Evolutionary conservation across 1,140 invertebrate genomes (phyloP).

Genomic region (Neodiprion pinetum): DNA sequence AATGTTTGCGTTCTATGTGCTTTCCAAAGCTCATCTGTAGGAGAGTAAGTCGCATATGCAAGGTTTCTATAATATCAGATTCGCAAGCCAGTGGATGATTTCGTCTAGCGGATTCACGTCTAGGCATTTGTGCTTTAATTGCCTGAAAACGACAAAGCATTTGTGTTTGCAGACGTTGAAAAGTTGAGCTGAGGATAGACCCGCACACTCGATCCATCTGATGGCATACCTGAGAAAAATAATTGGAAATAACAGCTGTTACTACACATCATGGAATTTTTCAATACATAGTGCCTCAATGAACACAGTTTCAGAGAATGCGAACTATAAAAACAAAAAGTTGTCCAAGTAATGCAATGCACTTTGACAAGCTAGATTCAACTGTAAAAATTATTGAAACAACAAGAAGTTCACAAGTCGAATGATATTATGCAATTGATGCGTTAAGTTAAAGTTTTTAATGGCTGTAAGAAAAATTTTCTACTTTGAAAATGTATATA

Average conservation of each 20-base stretch:
- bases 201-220: slow-evolving; percentile 81
- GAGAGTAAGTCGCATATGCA: slow-evolving; percentile 85
- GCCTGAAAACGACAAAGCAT: slow-evolving; percentile 82
- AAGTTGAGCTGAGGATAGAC: slow-evolving; percentile 80
- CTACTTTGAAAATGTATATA: too few species aligned
- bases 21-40: slow-evolving; percentile 92
- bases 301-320: too few species aligned
- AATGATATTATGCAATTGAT: too few species aligned
- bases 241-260: slow-evolving; percentile 13
- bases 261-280: too few species aligned
- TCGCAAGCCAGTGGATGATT: slow-evolving; percentile 86
- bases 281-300: too few species aligned
- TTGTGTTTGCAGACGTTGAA: slow-evolving; percentile 79
- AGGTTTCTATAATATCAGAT: slow-evolving; percentile 87
- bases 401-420: too few species aligned
- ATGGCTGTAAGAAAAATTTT: too few species aligned
- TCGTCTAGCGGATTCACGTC: slow-evolving; percentile 82
- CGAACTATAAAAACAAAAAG: too few species aligned
- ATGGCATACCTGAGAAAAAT: slow-evolving; percentile 71
- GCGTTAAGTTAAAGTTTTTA: too few species aligned
- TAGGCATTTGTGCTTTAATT: slow-evolving; percentile 89
- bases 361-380: too few species aligned
- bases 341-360: too few species aligned
- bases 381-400: too few species aligned
- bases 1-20: slow-evolving; percentile 88